These are phyloP conservation scores for Apotomis capreana DNA, from an alignment of 2,888 invertebrate species.

Conservation along the genomic window DNA sequence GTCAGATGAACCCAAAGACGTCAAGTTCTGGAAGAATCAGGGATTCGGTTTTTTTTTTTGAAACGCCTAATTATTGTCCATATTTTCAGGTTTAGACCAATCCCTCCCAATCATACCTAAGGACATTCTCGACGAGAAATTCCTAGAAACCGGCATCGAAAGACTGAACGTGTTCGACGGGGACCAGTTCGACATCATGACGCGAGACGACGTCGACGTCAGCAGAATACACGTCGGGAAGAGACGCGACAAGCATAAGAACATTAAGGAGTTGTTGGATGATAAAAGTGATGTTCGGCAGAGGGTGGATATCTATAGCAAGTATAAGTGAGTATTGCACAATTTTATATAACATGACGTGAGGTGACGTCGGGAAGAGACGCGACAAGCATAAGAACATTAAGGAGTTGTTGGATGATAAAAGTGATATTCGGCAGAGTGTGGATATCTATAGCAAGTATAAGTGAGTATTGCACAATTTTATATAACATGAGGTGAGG, in stretches of 20 bases:
- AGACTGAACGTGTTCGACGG: slow-evolving; percentile 89
- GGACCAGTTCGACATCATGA: slow-evolving; percentile 91
- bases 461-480: too few relatives aligned
- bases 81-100: slow-evolving; percentile 72
- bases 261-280: slow-evolving; percentile 85
- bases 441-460: too few relatives aligned
- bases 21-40: too few relatives aligned
- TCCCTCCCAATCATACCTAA: slow-evolving; percentile 85
- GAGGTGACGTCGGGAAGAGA: too few relatives aligned
- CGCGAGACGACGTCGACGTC: slow-evolving; percentile 81
- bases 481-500: slow-evolving; percentile 89
- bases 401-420: too few relatives aligned
- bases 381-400: too few relatives aligned
- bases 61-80: background rate
- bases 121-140: slow-evolving; percentile 82
- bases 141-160: slow-evolving; percentile 81
- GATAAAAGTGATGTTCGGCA: slow-evolving; percentile 85
- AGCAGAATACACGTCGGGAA: slow-evolving; percentile 80
- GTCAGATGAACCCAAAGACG: too few relatives aligned
- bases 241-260: slow-evolving; percentile 84
- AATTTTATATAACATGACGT: background rate
- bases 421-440: too few relatives aligned
- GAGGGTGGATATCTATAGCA: slow-evolving; percentile 81
- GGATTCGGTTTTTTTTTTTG: too few relatives aligned
- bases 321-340: slow-evolving; percentile 76